Base-by-base conservation (phyloP, 2,113 vertebrate genomes). In the Nyctibius bracteatus region DNA sequence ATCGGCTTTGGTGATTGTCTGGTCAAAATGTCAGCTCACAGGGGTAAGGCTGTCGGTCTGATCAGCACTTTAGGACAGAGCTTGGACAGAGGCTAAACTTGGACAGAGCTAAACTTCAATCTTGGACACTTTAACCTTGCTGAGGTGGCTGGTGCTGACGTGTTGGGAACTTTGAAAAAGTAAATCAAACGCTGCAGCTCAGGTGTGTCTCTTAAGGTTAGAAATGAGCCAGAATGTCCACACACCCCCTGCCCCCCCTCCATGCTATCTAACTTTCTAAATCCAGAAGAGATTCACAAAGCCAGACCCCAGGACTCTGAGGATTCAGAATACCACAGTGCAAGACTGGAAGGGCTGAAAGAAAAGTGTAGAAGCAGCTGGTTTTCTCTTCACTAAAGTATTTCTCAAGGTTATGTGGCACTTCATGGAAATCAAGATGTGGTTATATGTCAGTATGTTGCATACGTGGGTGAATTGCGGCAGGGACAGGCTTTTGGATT, bases 161-260 rank as follows among this genome's bases (percentile, higher is more conserved):
- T 92, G 73, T 86, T 87, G 59, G 86, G 81, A 96, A 95, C 92
- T 97, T 97, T 94, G 96, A 88, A 97, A 96, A 88, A 85, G 86
- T 85, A 95, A 97, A 94, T 87, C 71, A 44, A 87, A 74, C 30
- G n/a, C 61, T 77, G 25, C 31, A 65, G 16, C 18, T 62, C 63
- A 75, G 25, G 3, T 57, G 12, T 72, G 58, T 59, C 88, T 83
- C 59, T 63, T 70, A 47, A 54, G 12, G 41, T 62, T 62, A 70
- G 47, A 61, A 87, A 31, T 43, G 23, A 80, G 33, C 14, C 55
- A n/a, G 47, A 65, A 47, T 25, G 6, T 25, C 41, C 4, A 12
- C 37, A 22, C 37, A 15, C 51, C 33, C 18, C 10, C 41, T 43
- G 1, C 4, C 7, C 17, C 6, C 3, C 0, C 25, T 3, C 9